Percentiles rank a stretch among this genome's conserved stretches.
These are phyloP conservation scores for Abrostola tripartita DNA, from an alignment of 2,888 invertebrate genomes.

Conservation along the genomic window DNA sequence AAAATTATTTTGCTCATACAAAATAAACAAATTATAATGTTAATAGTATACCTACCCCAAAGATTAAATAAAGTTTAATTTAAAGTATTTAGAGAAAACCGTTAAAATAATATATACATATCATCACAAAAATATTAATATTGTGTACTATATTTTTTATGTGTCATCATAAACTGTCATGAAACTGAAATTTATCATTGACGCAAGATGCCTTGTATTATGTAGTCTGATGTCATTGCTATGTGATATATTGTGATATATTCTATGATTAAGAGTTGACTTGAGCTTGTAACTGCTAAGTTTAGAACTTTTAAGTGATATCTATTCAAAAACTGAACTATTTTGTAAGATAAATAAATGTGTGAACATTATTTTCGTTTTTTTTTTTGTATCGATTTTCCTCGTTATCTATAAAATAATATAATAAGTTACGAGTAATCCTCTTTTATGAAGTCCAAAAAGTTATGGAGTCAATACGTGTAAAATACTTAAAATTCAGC, in stretches of 20 bases:
- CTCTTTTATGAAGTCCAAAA: no score
- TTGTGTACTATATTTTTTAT: not conserved
- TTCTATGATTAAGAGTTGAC: constrained; percentile 62
- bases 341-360: constrained; percentile 57
- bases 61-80: no score
- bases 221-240: constrained; percentile 72
- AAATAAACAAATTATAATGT: no score
- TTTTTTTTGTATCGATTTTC: constrained; percentile 5
- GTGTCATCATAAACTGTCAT: not conserved
- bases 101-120: no score
- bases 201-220: constrained; percentile 40
- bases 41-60: no score
- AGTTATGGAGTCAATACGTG: not conserved
- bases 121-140: constrained; percentile 18
- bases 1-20: no score
- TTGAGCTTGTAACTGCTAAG: constrained; percentile 56
- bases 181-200: not conserved
- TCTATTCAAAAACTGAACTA: constrained; percentile 50
- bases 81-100: no score
- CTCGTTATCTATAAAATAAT: no score
- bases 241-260: constrained; percentile 82
- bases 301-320: constrained; percentile 38
- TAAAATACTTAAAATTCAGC: no score
- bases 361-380: constrained; percentile 43
- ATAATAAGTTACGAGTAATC: no score